Evolutionary conservation across 2,888 invertebrate species (phyloP), one percentile per base, ranked within the genome.

Genomic region (Phyllotreta striolata): DNA sequence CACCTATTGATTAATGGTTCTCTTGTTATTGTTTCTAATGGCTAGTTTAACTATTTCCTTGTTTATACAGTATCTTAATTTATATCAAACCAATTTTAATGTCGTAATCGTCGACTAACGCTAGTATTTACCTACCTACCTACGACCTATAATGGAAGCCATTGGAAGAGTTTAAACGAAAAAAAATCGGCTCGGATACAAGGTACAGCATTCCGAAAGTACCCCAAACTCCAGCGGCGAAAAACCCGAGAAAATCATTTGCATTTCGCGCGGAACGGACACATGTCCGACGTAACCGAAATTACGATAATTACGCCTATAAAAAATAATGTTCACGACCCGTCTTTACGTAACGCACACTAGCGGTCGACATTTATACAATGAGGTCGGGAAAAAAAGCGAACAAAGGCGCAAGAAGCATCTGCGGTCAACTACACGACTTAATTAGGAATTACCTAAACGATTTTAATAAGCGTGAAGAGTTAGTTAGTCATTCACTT

Each of bases 391-490:
- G 6, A 40, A 52, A 52, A 60, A 60, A 54, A 52, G 13, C 9
- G 35, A 49, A 58, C 12, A 35, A 38, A 35, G 38, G 10, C 7
- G 47, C 9, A 35, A 55, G 39, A 40, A 60, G 39, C 62, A 59
- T 62, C 59, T 60, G 61, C 63, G 54, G 63, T 60, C 66, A 63
- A 49, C 47, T 58, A 46, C 61, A 62, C 63, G 57, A 57, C 39
- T 63, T 66, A 66, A 66, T 66, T 63, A 63, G 54, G 66, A 57
- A 24, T 24, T 63, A 57, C 62, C 63, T 63, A 62, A 66, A 66
- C 41, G 60, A 66, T 59, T 66, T 63, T 63, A 59, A 66, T 63
- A 63, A 63, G 57, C 61, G 63, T 63, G 49, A 55, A 63, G 57
- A 52, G 6, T 39, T 58, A 60, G 64, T 46, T 54, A 44, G 62